phyloP scores from a whole-genome alignment of 2,888 invertebrate genomes.

The Acronicta alni region DNA sequence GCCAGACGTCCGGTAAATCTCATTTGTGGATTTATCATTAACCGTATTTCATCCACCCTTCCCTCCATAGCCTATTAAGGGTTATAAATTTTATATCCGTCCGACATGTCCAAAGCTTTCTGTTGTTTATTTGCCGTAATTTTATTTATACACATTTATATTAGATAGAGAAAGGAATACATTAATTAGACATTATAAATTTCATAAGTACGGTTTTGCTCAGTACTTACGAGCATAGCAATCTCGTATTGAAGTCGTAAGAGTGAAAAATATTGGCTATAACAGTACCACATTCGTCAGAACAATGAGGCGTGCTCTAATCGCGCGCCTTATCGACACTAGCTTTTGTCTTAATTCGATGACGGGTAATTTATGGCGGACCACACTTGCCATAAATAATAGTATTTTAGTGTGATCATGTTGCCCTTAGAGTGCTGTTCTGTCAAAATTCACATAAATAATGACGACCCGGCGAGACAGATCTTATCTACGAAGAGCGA shows the following conservation, averaged over 20 bases:
- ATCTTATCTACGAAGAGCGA: conserved; percentile 80
- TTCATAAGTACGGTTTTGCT: conserved; percentile 39
- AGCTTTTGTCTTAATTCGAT: conserved; percentile 88
- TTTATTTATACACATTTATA: conserved; percentile 64
- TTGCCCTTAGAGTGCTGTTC: conserved; percentile 68
- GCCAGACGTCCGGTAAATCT: conserved; percentile 88
- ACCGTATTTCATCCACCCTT: conserved; percentile 88
- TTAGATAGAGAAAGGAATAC: conserved; percentile 51
- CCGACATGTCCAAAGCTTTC: conserved; percentile 75
- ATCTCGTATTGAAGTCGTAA: conserved; percentile 78
- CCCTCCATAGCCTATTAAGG: conserved; percentile 84
- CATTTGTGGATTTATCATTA: conserved; percentile 90
- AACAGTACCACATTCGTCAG: conserved; percentile 79
- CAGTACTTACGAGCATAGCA: conserved; percentile 56
- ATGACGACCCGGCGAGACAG: conserved; percentile 79
- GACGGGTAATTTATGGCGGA: conserved; percentile 80
- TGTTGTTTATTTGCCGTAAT: conserved; percentile 80
- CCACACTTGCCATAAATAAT: conserved; percentile 84
- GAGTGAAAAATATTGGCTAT: conserved; percentile 80
- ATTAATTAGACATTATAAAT: conserved; percentile 42
- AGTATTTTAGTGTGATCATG: conserved; percentile 75
- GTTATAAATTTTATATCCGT: conserved; percentile 87
- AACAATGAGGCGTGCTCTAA: conserved; percentile 81
- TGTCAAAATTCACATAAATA: conserved; percentile 88
- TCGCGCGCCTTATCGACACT: conserved; percentile 79